Evolutionary conservation across 2,113 vertebrate genomes (phyloP), one percentile per base, ranked within the genome.

Genomic region (Eptesicus fuscus): DNA sequence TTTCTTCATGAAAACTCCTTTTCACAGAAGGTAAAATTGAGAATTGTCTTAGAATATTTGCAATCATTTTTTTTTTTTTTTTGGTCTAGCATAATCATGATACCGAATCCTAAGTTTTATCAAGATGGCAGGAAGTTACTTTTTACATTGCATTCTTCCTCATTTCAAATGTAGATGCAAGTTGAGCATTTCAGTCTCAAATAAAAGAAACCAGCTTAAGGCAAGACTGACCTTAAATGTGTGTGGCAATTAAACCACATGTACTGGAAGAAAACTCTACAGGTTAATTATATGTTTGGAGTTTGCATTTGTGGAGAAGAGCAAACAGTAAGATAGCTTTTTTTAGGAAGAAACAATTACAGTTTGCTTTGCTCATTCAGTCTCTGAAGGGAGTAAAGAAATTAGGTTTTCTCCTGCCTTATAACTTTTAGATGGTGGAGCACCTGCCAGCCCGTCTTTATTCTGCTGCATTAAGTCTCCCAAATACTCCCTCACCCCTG

Each of bases 401-500:
- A 93, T 95, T 94, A 69, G 65, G 37, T 90, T 96, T 96, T 65
- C 70, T 73, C 86, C 9, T 94, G 42, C 37, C 35, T 94, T 94
- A 79, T 83, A 93, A 84, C n/a, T 69, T 87, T 78, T n/a, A 51
- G 35, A 88, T 82, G 78, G 47, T 47, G 92, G 76, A 87, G 78
- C 82, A 16, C 6, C 65, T 87, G 74, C 74, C 44, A 67, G 49
- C 63, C 49, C 89, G 5, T 80, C 79, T 96, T 92, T 90, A 89
- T 94, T 96, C 67, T 84, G 23, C 56, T 83, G 40, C 47, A 88
- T 71, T 69, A 78, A 79, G 35, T 97, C 44, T 94, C n/a, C 30
- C 40, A 84, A 93, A 87, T 44, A 85, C 14, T 92, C 82, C 30
- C 25, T 82, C 63, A 63, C 53, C 92, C 90, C 47, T 94, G 76